These are phyloP conservation scores for Pachyseris speciosa DNA, from an alignment of 64 coral and sea anemone species.

Conservation along the genomic window DNA sequence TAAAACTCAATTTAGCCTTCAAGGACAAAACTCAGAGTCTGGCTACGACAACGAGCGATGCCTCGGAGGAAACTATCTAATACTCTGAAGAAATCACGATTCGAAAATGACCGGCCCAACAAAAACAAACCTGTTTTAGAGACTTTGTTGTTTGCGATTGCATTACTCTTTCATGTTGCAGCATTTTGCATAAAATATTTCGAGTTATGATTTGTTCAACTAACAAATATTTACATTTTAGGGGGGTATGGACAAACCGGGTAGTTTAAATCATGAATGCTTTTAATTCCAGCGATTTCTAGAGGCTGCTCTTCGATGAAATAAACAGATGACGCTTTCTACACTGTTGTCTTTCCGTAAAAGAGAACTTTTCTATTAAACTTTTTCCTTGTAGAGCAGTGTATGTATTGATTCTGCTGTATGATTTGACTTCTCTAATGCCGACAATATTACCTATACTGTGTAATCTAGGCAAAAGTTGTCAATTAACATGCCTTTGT, in stretches of 20 bases:
- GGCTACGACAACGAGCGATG: too few species aligned
- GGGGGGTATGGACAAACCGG: neutral
- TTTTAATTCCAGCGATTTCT: neutral
- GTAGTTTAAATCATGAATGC: neutral
- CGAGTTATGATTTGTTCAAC: neutral
- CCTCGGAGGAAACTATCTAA: too few species aligned
- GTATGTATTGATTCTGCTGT: neutral
- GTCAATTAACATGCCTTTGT: neutral
- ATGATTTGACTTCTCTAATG: neutral
- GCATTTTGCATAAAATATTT: slow-evolving; percentile 7
- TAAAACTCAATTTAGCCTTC: too few species aligned
- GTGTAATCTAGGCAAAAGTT: neutral
- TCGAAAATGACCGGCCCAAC: neutral
- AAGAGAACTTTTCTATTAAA: too few species aligned
- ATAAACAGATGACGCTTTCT: too few species aligned
- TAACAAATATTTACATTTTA: slow-evolving; percentile 13
- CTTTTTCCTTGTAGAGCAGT: neutral
- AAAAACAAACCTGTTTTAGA: neutral
- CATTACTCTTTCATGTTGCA: neutral
- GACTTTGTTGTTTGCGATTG: neutral
- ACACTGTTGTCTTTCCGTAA: too few species aligned
- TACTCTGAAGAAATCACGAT: too few species aligned
- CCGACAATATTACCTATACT: neutral
- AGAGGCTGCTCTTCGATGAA: neutral
- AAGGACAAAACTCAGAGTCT: too few species aligned